Evolutionary conservation across 2,797 vertebrate genomes (phyloP).

Genomic region (Acanthis flammea): DNA sequence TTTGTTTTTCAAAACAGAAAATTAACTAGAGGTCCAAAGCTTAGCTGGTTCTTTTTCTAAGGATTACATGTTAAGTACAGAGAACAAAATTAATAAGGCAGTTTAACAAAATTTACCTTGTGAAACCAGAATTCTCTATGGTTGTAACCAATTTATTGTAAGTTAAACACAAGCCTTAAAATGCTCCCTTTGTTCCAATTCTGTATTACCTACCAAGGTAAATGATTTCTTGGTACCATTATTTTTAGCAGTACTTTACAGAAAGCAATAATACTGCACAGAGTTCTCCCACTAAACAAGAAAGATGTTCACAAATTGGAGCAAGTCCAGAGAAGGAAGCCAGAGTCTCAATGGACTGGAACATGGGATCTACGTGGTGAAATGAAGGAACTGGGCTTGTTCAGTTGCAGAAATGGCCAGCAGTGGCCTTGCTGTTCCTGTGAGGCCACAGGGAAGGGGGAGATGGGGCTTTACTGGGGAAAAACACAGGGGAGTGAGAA

Average conservation of each 20-base stretch:
- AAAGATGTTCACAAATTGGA: background rate
- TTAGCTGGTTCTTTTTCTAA: background rate
- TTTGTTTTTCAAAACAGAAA: background rate
- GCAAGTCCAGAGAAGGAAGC: background rate
- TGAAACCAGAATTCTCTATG: background rate
- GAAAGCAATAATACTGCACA: background rate
- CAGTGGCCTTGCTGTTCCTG: background rate
- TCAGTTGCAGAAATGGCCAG: background rate
- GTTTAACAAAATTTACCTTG: background rate
- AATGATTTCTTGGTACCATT: background rate
- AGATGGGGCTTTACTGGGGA: background rate
- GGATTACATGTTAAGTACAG: background rate
- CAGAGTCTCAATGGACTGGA: background rate
- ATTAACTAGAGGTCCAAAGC: background rate
- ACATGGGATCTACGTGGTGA: fast-evolving
- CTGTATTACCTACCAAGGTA: background rate
- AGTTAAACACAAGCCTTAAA: background rate
- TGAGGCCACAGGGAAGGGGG: fast-evolving
- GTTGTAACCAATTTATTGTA: background rate
- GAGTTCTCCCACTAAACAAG: background rate
- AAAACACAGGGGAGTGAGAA: background rate
- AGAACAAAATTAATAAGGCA: background rate
- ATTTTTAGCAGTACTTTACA: background rate
- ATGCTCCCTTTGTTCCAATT: background rate
- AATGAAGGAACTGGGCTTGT: background rate